Conservation (phyloP, 2,113 vertebrate genomes). For the Megalops atlanticus region DNA sequence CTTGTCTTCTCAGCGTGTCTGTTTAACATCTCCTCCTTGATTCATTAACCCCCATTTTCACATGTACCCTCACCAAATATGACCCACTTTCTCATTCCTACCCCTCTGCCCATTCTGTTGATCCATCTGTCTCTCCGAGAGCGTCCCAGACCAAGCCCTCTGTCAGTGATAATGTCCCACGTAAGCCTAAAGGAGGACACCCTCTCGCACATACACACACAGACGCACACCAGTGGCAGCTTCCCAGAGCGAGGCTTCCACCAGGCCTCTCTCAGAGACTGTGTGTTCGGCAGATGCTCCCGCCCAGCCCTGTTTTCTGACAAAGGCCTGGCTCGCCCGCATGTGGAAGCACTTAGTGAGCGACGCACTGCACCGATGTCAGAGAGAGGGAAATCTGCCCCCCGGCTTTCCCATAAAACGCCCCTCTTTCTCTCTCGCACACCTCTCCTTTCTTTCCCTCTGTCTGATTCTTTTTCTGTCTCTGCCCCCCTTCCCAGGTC, state of each 20-base stretch:
- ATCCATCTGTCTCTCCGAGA: no score
- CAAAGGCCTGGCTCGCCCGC: not conserved
- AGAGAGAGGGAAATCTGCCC: not conserved
- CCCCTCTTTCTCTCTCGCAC: not conserved
- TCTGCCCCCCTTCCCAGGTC: not conserved
- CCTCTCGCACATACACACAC: no score
- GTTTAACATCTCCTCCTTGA: no score
- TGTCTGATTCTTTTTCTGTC: not conserved
- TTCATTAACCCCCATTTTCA: no score
- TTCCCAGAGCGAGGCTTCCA: no score
- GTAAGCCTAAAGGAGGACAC: not conserved
- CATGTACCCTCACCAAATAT: no score
- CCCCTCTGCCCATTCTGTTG: no score
- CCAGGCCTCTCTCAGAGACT: not conserved
- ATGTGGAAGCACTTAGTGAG: slow-evolving; percentile 32
- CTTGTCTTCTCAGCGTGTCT: no score
- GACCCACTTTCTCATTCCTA: no score
- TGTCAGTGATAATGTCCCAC: no score
- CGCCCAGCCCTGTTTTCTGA: not conserved
- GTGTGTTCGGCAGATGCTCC: not conserved
- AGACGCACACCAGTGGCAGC: not conserved
- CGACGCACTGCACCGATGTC: not conserved
- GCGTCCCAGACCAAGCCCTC: no score
- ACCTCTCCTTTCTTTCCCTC: not conserved
- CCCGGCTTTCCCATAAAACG: not conserved